These are phyloP conservation scores for Leptinotarsa juncta DNA, from an alignment of 2,888 invertebrate genomes.

Conservation along the genomic window DNA sequence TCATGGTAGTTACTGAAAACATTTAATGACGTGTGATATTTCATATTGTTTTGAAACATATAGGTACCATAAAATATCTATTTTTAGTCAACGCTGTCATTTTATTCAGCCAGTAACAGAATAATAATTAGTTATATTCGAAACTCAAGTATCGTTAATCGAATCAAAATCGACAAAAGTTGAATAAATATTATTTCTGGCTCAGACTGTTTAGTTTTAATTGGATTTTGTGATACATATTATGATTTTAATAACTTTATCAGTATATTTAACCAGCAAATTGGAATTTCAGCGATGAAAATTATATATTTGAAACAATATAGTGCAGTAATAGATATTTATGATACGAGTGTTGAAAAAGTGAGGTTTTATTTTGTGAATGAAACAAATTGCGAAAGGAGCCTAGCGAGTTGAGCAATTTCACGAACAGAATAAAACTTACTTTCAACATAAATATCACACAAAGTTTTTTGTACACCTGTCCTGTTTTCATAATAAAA, in stretches of 20 bases:
- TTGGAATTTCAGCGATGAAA: not conserved
- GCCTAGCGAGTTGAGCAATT: no score
- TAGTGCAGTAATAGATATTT: no score
- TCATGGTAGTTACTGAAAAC: not conserved
- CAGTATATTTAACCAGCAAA: not conserved
- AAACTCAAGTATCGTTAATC: not conserved
- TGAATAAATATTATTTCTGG: not conserved
- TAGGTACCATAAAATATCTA: not conserved
- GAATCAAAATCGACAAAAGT: not conserved
- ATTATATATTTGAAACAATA: no score
- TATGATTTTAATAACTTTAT: not conserved
- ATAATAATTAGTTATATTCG: not conserved
- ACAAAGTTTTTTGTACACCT: no score
- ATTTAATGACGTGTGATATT: not conserved
- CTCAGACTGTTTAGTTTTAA: not conserved
- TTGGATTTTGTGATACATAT: not conserved
- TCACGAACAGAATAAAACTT: no score
- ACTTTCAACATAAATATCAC: no score
- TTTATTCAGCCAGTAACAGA: slow-evolving; percentile 7
- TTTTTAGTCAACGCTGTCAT: slow-evolving; percentile 3
- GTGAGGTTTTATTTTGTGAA: no score
- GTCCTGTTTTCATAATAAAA: no score
- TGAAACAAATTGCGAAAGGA: no score
- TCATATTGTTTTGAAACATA: slow-evolving; percentile 7
- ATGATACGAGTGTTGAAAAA: no score